Evolutionary conservation across 2,113 vertebrate genomes (phyloP), one percentile per base, ranked within the genome.

Genomic region (Spea bombifrons): DNA sequence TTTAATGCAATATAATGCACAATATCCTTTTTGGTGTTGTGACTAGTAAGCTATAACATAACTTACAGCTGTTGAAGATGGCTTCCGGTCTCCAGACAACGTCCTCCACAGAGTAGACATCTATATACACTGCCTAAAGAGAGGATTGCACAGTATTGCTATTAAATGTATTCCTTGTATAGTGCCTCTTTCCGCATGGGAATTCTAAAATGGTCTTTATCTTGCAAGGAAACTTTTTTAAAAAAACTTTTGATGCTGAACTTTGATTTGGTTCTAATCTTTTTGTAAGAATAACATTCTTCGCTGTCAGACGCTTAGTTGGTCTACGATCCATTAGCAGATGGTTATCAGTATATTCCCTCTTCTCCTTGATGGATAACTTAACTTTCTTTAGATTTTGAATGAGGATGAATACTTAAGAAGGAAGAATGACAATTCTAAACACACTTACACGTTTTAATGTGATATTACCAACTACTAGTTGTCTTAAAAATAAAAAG

Each of bases 241-340:
- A n/a, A n/a, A n/a, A n/a, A n/a, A n/a, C 5, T n/a, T 59, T 57
- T 76, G 13, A 67, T 66, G 43, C 59, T 66, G 9, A 59, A 12
- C 53, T 59, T 48, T 44, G 17, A 53, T 75, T 30, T 43, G 12
- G 59, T 50, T 52, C 49, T 48, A 66, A 67, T 76, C 52, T 15
- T 16, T 47, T 52, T 61, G 49, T 47, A 13, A 76, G 9, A 69
- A 46, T 5, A 48, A 68, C 17, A 50, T 5, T 53, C 13, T 9
- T 66, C 17, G 47, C 15, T 76, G 48, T n/a, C 63, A 45, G 53
- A 69, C 59, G 15, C 75, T 12, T 72, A 57, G 50, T 7, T 30
- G 50, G 30, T 50, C n/a, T 17, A 48, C 43, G 59, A 69, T 57
- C 75, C 66, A 69, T 76, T 69, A 69, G 53, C 75, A 76, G 66